Percentiles rank a stretch among this genome's conserved stretches.
These are phyloP conservation scores for Ooceraea biroi DNA, from an alignment of 1,140 invertebrate species.

Conservation along the genomic window DNA sequence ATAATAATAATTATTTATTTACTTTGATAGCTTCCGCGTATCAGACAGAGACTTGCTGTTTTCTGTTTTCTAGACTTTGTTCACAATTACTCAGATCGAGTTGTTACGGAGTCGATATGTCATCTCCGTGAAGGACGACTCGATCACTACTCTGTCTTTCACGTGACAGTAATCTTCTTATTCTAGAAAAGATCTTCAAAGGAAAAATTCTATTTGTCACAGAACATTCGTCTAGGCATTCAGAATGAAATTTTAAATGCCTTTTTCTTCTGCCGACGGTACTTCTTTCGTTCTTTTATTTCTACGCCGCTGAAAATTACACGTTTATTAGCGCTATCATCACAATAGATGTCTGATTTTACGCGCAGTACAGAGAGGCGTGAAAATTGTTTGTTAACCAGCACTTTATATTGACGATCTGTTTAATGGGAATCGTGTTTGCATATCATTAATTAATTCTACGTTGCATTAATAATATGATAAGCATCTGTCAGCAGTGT, in stretches of 20 bases:
- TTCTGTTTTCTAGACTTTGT: too few species aligned
- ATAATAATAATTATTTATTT: too few species aligned
- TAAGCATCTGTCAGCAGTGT: constrained; percentile 15
- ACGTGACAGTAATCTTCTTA: neutral
- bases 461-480: constrained; percentile 23
- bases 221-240: constrained; percentile 24
- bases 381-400: constrained; percentile 31
- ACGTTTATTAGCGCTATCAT: constrained; percentile 31
- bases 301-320: constrained; percentile 28
- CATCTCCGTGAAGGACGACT: too few species aligned
- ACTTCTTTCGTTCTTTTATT: neutral
- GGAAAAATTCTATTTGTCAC: constrained; percentile 47
- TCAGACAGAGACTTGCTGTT: too few species aligned
- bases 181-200: neutral
- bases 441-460: constrained; percentile 41
- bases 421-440: constrained; percentile 30
- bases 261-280: constrained; percentile 33
- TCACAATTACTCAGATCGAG: too few species aligned
- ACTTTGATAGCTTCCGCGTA: too few species aligned
- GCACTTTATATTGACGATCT: neutral
- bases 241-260: constrained; percentile 61
- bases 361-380: constrained; percentile 9
- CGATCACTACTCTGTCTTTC: too few species aligned
- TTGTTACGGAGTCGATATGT: too few species aligned
- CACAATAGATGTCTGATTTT: constrained; percentile 36